Conservation (phyloP, 2,797 vertebrate genomes). For the Clarias pachynema region DNA sequence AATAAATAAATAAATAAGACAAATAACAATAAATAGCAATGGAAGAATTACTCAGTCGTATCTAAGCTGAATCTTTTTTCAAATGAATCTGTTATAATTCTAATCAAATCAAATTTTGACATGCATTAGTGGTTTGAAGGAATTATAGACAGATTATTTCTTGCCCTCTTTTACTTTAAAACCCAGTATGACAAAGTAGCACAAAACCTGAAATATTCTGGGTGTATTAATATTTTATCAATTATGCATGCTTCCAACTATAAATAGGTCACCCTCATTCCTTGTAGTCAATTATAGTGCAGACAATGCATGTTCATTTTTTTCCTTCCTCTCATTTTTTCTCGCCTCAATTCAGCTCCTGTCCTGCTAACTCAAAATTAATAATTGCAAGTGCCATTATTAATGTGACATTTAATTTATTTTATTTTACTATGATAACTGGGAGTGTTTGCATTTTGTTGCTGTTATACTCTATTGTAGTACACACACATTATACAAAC, state of each 20-base stretch:
- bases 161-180: not conserved
- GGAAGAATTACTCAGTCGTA: not conserved
- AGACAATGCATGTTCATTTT: constrained; percentile 21
- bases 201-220: constrained; percentile 42
- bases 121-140: not conserved
- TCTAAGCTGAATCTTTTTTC: too few relatives aligned
- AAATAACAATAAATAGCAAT: too few relatives aligned
- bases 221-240: constrained; percentile 49
- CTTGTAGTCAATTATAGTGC: constrained; percentile 50
- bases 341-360: not conserved
- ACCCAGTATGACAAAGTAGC: constrained; percentile 22
- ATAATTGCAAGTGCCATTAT: constrained; percentile 6
- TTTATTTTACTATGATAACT: not conserved
- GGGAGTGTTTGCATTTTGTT: not conserved
- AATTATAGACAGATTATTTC: not conserved
- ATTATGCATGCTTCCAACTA: constrained; percentile 39
- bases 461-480: not conserved
- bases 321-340: constrained; percentile 21
- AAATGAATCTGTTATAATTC: not conserved
- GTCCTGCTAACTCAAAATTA: not conserved
- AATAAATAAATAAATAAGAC: too few relatives aligned
- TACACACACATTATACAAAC: not conserved
- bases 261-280: constrained; percentile 38
- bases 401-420: not conserved
- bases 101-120: not conserved